Evolutionary conservation across 2,797 vertebrate genomes (phyloP).

Genomic region (Ibycter americanus): DNA sequence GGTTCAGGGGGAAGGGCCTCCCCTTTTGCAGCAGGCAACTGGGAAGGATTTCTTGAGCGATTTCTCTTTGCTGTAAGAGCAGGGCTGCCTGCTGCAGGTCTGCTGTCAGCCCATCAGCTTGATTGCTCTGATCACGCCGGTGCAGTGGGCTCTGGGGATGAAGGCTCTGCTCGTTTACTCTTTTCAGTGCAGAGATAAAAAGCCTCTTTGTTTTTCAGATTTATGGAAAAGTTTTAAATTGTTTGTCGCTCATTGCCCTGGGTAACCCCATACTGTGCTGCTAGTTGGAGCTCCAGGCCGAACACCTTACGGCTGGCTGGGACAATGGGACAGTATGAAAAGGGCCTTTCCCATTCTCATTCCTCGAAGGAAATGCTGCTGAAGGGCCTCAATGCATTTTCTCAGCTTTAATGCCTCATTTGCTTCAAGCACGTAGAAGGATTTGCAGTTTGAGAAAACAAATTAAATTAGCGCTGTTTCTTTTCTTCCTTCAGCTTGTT

Average conservation of each 20-base stretch:
- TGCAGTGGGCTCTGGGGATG: not conserved
- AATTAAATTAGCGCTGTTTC: slow-evolving; percentile 37
- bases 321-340: not conserved
- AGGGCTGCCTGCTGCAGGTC: not conserved
- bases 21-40: not conserved
- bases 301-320: not conserved
- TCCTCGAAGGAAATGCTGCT: not conserved
- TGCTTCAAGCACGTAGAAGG: not conserved
- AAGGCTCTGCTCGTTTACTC: not conserved
- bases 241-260: not conserved
- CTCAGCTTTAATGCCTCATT: slow-evolving; percentile 29
- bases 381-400: not conserved
- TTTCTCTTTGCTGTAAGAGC: not conserved
- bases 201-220: slow-evolving; percentile 49
- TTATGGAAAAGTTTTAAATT: slow-evolving; percentile 50
- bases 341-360: not conserved
- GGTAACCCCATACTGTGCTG: not conserved
- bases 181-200: slow-evolving; percentile 34
- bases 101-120: not conserved
- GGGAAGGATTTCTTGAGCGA: not conserved
- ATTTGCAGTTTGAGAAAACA: slow-evolving; percentile 58
- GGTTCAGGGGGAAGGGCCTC: not conserved
- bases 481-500: not conserved
- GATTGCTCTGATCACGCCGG: not conserved
- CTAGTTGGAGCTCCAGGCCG: not conserved